A percentile compares a stretch with the other conserved stretches of the same genome.
Conservation (phyloP, 2,797 vertebrate species). For the Coregonus ussuriensis region DNA sequence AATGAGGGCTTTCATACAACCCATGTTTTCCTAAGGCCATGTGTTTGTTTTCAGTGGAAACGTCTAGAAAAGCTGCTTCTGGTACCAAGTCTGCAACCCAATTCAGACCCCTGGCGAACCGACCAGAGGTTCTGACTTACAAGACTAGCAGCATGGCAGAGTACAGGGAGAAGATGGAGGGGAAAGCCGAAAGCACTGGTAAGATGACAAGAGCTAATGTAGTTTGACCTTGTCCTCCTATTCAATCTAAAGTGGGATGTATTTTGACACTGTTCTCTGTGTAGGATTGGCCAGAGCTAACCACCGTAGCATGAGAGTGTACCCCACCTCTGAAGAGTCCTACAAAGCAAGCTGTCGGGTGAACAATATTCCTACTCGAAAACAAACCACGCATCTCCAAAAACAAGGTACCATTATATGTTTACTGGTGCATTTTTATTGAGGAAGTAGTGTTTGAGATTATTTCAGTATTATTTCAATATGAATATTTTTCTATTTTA, state of each 20-base stretch:
- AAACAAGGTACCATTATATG: slow-evolving; percentile 58
- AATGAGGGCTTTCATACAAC: not conserved
- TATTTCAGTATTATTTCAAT: not conserved
- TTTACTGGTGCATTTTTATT: not conserved
- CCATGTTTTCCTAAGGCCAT: not conserved
- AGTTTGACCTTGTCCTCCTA: not conserved
- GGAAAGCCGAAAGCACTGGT: slow-evolving; percentile 43
- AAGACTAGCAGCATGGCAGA: slow-evolving; percentile 43
- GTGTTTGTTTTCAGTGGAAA: slow-evolving; percentile 42
- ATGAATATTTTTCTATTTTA: slow-evolving; percentile 17
- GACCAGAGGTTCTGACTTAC: not conserved
- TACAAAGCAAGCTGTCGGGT: slow-evolving; percentile 7
- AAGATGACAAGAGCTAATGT: not conserved
- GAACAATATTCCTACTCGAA: slow-evolving; percentile 37
- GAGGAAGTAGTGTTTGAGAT: not conserved
- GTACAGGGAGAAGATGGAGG: slow-evolving; percentile 48
- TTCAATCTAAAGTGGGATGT: not conserved
- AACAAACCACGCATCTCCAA: slow-evolving; percentile 17
- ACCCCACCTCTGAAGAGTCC: not conserved
- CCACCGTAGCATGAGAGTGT: not conserved
- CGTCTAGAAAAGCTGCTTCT: slow-evolving; percentile 19
- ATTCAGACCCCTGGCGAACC: slow-evolving; percentile 14
- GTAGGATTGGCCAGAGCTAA: slow-evolving; percentile 33
- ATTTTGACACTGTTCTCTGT: not conserved
- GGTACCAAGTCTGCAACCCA: slow-evolving; percentile 12